phyloP scores from a whole-genome alignment of 1,140 invertebrate genomes.

The Bombus soroeensis region DNA sequence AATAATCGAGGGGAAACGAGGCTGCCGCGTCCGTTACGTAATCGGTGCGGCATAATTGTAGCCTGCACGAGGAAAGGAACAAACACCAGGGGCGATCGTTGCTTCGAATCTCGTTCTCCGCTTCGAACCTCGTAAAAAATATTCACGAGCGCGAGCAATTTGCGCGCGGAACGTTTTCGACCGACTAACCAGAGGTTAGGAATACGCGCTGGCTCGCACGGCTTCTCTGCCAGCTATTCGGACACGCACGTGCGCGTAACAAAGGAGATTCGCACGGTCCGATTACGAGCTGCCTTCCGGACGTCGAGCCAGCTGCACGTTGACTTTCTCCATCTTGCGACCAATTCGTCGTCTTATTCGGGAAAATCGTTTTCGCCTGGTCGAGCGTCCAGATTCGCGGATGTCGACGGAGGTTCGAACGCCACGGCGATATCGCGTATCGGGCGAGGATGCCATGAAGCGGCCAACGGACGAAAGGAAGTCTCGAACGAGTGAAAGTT shows the following conservation, averaged over 20 bases:
- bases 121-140: neutral
- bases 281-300: constrained; percentile 27
- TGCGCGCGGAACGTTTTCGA: neutral
- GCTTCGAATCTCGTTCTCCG: neutral
- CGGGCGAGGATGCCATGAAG: neutral
- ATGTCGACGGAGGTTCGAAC: no score
- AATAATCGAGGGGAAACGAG: neutral
- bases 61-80: neutral
- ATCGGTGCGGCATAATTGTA: neutral
- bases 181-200: constrained; percentile 19
- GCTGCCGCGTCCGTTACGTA: neutral
- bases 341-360: neutral
- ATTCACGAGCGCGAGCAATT: neutral
- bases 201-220: neutral
- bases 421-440: constrained; percentile 5
- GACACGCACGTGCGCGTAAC: constrained; percentile 47
- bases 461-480: neutral
- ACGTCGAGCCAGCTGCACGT: neutral
- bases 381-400: no score
- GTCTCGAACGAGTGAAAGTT: constrained; percentile 44
- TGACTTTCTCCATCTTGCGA: neutral
- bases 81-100: neutral
- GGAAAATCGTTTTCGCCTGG: no score
- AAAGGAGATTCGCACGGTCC: constrained; percentile 52
- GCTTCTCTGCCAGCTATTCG: neutral